These are phyloP conservation scores for Chydorus sphaericus DNA, from an alignment of 2,888 invertebrate species.

Conservation along the genomic window DNA sequence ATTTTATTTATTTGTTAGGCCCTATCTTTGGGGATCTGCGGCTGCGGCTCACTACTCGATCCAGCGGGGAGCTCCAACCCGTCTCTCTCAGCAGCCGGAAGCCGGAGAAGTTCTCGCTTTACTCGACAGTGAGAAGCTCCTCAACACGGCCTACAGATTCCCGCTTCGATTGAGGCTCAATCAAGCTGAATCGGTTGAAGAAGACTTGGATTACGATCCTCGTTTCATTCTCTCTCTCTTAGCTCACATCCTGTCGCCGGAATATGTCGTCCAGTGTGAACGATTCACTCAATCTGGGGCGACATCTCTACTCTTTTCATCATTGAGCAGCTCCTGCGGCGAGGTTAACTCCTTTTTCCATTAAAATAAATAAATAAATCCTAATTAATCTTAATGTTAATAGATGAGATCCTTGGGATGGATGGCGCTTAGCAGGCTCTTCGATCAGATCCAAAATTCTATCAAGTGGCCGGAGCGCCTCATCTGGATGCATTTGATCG, in stretches of 20 bases:
- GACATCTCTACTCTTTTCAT: slow-evolving; percentile 51
- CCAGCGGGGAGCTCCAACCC: slow-evolving; percentile 35
- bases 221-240: slow-evolving; percentile 65
- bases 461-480: slow-evolving; percentile 44
- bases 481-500: slow-evolving; percentile 51
- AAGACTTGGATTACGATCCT: slow-evolving; percentile 55
- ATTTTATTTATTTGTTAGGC: slow-evolving; percentile 41
- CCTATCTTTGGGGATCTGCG: slow-evolving; percentile 69
- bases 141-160: slow-evolving; percentile 51
- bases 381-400: background rate
- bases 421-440: slow-evolving; percentile 55
- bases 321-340: slow-evolving; percentile 49
- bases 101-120: slow-evolving; percentile 55
- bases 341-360: slow-evolving; percentile 31
- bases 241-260: slow-evolving; percentile 55
- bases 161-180: slow-evolving; percentile 46
- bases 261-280: slow-evolving; percentile 53
- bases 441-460: slow-evolving; percentile 50
- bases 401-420: slow-evolving; percentile 47
- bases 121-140: slow-evolving; percentile 46
- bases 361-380: background rate
- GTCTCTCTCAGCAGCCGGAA: slow-evolving; percentile 53
- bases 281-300: slow-evolving; percentile 52
- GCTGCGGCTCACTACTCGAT: slow-evolving; percentile 54
- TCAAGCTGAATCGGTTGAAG: slow-evolving; percentile 18